These are phyloP conservation scores for Scomberomorus guttatus DNA, from an alignment of 2,797 vertebrate genomes.

Conservation along the genomic window DNA sequence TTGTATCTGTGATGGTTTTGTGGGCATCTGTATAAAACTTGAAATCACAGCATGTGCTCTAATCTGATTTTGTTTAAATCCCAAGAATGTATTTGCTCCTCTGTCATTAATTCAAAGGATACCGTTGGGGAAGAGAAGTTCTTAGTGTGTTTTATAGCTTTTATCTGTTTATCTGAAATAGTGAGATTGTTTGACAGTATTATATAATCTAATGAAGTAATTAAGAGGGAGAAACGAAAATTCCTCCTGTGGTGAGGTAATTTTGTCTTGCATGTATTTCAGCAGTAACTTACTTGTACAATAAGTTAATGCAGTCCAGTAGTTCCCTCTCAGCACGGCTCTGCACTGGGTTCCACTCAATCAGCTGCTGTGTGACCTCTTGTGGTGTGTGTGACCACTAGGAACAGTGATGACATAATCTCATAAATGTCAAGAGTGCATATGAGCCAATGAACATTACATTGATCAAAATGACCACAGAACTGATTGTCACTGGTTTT, in stretches of 20 bases:
- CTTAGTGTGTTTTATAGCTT: too few species aligned
- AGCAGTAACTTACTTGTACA: not conserved
- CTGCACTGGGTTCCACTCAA: not conserved
- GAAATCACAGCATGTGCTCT: too few species aligned
- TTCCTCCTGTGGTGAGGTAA: too few species aligned
- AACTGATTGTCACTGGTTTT: not conserved
- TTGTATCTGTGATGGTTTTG: not conserved
- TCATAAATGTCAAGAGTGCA: slow-evolving; percentile 22
- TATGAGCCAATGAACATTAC: slow-evolving; percentile 11
- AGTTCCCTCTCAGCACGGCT: not conserved
- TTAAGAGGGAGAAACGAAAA: not conserved
- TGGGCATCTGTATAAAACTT: not conserved
- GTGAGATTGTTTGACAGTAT: not conserved
- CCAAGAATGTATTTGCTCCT: not conserved
- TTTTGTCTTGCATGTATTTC: not conserved
- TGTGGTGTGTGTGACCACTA: not conserved
- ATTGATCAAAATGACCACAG: slow-evolving; percentile 9
- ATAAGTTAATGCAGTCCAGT: not conserved
- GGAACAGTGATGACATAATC: slow-evolving; percentile 43
- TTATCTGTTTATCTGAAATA: not conserved
- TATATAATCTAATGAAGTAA: not conserved
- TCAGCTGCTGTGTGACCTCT: slow-evolving; percentile 33
- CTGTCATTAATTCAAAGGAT: not conserved
- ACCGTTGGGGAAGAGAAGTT: not conserved
- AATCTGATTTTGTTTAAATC: too few species aligned